phyloP scores from a whole-genome alignment of 2,888 invertebrate genomes.

The Acrobasis repandana region DNA sequence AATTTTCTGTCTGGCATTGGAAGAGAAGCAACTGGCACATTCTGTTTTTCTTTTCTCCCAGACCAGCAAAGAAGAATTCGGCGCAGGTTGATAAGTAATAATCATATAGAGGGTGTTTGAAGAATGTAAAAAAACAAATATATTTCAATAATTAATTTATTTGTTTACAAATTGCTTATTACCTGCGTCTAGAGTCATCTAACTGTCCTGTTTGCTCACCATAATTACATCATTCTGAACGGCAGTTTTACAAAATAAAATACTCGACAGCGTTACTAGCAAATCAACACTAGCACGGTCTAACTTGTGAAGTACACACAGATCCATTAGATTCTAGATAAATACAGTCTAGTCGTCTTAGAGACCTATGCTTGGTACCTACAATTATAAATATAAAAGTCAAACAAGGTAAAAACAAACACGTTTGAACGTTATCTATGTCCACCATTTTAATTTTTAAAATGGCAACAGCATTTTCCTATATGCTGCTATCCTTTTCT shows the following conservation, averaged over 20 bases:
- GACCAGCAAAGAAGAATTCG: no score
- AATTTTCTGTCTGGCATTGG: no score
- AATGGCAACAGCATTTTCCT: no score
- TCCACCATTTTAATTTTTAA: no score
- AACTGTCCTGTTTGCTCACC: slow-evolving; percentile 31
- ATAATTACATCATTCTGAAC: slow-evolving; percentile 13
- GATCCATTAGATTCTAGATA: not conserved
- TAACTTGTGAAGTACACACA: not conserved
- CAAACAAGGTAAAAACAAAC: no score
- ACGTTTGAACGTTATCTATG: no score
- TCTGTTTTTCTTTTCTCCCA: no score
- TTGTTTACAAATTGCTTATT: slow-evolving; percentile 64
- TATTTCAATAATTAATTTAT: slow-evolving; percentile 54
- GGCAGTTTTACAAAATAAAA: slow-evolving; percentile 6
- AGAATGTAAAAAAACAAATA: slow-evolving; percentile 25
- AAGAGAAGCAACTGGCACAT: no score
- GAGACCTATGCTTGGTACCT: not conserved
- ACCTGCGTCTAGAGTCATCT: slow-evolving; percentile 52
- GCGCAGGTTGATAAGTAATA: no score
- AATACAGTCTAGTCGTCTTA: not conserved
- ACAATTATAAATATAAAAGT: not conserved
- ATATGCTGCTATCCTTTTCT: no score
- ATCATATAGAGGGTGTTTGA: not conserved
- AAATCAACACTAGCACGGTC: not conserved
- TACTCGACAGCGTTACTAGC: not conserved